phyloP scores from a whole-genome alignment of 1,140 invertebrate genomes.

The Sarcophaga peregrina region DNA sequence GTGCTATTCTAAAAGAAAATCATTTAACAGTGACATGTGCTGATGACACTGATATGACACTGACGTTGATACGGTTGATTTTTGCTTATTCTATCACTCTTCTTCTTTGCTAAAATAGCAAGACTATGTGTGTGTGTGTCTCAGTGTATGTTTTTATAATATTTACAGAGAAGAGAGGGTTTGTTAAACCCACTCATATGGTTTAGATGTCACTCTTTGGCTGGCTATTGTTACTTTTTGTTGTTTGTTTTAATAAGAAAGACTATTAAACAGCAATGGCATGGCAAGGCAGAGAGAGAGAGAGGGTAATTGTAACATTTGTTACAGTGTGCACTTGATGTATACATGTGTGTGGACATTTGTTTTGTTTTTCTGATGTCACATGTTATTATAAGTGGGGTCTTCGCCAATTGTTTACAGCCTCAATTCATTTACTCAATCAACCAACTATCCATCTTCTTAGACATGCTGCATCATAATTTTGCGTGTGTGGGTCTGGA shows the following conservation, averaged over 20 bases:
- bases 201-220: too few relatives aligned
- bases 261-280: neutral
- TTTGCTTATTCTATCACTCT: neutral
- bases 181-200: neutral
- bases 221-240: too few relatives aligned
- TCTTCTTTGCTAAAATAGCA: neutral
- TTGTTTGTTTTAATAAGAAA: too few relatives aligned
- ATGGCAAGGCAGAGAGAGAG: neutral
- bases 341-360: neutral
- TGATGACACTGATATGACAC: conserved; percentile 40
- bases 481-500: neutral
- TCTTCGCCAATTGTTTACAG: conserved; percentile 12
- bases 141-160: neutral
- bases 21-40: conserved; percentile 40
- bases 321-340: neutral
- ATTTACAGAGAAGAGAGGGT: neutral
- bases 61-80: conserved; percentile 35
- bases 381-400: conserved; percentile 1
- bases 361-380: neutral
- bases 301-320: neutral
- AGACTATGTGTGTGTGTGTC: neutral
- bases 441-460: conserved; percentile 1
- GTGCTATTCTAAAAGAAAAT: conserved; percentile 1
- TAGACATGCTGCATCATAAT: neutral
- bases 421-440: neutral